Evolutionary conservation across 2,797 vertebrate species (phyloP).

Genomic region (Spea hammondii): DNA sequence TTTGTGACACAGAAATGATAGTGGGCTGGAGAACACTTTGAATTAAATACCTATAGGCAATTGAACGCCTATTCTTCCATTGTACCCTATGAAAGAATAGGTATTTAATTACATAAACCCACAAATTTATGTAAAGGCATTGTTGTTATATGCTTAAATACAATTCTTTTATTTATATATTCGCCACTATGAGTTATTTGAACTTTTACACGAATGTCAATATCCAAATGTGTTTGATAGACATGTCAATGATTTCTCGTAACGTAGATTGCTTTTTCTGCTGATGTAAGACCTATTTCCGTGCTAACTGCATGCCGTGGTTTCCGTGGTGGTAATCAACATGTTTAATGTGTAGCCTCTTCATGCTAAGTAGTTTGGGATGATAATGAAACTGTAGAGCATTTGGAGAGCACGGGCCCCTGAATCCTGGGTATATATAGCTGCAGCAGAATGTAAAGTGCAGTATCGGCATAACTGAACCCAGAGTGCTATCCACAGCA

Average conservation of each 20-base stretch:
- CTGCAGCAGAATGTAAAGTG: not conserved
- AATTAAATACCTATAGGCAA: no score
- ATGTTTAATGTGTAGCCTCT: constrained; percentile 4
- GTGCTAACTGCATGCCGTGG: not conserved
- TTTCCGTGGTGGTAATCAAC: not conserved
- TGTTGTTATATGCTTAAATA: not conserved
- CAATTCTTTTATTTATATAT: constrained; percentile 1
- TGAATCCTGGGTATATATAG: not conserved
- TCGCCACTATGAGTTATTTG: constrained; percentile 6
- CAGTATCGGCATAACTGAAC: not conserved
- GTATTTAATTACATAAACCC: no score
- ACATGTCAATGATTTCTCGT: constrained; percentile 16
- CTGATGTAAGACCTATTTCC: constrained; percentile 26
- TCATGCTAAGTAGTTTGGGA: not conserved
- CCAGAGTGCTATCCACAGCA: not conserved
- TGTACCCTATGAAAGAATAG: no score
- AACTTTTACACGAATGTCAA: not conserved
- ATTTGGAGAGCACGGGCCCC: not conserved
- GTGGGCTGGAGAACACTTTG: no score
- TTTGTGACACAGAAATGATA: no score
- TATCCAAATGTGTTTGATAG: constrained; percentile 28
- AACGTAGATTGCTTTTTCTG: constrained; percentile 34
- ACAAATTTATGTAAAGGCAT: no score
- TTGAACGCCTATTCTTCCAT: no score
- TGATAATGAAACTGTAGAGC: constrained; percentile 7